These are phyloP conservation scores for Ondatra zibethicus DNA, from an alignment of 2,113 vertebrate genomes.

Conservation along the genomic window DNA sequence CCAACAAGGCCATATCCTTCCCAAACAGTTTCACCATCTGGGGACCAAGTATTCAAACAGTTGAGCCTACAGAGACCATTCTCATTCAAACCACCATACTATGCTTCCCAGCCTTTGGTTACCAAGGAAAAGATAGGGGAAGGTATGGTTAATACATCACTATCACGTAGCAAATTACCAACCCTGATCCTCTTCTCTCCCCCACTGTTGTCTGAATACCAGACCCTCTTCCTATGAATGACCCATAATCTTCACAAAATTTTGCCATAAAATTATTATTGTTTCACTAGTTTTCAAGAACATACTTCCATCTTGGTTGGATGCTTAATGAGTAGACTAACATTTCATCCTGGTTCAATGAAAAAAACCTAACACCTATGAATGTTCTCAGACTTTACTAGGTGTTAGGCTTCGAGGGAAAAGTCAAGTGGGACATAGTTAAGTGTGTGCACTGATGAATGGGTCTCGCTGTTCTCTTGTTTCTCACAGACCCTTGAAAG, in stretches of 20 bases:
- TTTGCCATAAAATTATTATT: constrained; percentile 36
- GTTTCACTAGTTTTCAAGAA: constrained; percentile 55
- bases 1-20: background rate
- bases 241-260: constrained; percentile 34
- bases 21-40: background rate
- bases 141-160: background rate
- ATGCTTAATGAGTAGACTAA: constrained; percentile 61
- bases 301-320: background rate
- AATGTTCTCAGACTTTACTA: constrained; percentile 74
- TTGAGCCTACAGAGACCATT: background rate
- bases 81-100: background rate
- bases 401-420: constrained; percentile 70
- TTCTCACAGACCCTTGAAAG: constrained; percentile 49
- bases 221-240: background rate
- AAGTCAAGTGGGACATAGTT: constrained; percentile 62
- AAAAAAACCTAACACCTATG: constrained; percentile 66
- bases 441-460: constrained; percentile 62
- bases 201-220: background rate
- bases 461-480: constrained; percentile 64
- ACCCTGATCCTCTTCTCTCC: background rate
- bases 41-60: background rate
- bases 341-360: constrained; percentile 65
- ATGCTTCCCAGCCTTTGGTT: background rate
- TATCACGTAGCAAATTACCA: background rate
- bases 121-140: background rate